Percentiles rank a stretch among this genome's conserved stretches.
These are phyloP conservation scores for Lamellibrachia columna DNA, from an alignment of 2,888 invertebrate species.

Conservation along the genomic window DNA sequence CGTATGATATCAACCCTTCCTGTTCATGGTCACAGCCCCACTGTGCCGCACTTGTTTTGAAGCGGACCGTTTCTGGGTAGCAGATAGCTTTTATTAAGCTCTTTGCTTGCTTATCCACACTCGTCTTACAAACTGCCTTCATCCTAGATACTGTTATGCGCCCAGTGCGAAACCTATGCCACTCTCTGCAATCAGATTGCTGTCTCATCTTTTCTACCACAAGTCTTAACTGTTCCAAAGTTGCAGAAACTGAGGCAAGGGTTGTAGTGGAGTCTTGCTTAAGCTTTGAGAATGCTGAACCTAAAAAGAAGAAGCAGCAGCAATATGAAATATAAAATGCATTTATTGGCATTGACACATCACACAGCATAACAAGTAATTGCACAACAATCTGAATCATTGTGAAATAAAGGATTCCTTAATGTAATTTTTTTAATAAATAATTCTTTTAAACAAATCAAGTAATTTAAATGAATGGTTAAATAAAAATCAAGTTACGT, in stretches of 20 bases:
- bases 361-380: no score
- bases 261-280: no score
- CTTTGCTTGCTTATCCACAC: constrained; percentile 23
- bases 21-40: constrained; percentile 39
- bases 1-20: constrained; percentile 21
- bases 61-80: constrained; percentile 31
- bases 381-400: no score
- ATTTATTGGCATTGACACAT: no score
- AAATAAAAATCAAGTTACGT: no score
- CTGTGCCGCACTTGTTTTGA: constrained; percentile 34
- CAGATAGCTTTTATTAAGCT: constrained; percentile 21
- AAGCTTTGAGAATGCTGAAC: no score
- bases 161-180: constrained; percentile 30
- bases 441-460: no score
- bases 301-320: no score
- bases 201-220: not conserved
- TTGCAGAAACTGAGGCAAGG: not conserved
- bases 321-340: no score
- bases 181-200: constrained; percentile 19
- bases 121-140: constrained; percentile 32
- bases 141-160: constrained; percentile 34
- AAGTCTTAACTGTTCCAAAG: not conserved
- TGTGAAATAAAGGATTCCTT: no score
- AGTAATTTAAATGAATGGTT: no score
- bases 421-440: no score